Evolutionary conservation across 2,888 invertebrate genomes (phyloP).

Genomic region (Troides helena): DNA sequence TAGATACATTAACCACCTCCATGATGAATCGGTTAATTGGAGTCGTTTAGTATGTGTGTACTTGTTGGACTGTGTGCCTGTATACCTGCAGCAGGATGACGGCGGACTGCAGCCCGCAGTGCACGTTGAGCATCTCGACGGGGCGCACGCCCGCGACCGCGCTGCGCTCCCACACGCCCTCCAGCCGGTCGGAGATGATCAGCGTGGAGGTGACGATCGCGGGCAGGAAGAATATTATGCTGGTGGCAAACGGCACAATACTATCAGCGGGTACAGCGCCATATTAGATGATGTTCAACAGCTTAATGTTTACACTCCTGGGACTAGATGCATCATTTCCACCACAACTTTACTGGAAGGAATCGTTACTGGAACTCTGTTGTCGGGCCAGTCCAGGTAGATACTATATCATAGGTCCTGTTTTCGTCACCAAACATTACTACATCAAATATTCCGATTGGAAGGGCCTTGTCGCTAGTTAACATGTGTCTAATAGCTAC

Average conservation of each 20-base stretch:
- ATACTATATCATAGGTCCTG: too few species aligned
- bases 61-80: not conserved
- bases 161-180: slow-evolving; percentile 93
- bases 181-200: slow-evolving; percentile 88
- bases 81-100: slow-evolving; percentile 86
- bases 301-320: not conserved
- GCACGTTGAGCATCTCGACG: slow-evolving; percentile 89
- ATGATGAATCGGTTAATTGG: too few species aligned
- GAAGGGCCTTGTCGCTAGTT: too few species aligned
- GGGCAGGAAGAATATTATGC: slow-evolving; percentile 92
- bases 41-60: too few species aligned
- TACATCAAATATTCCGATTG: too few species aligned
- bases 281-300: not conserved
- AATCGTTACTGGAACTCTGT: too few species aligned
- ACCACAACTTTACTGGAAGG: too few species aligned
- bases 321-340: too few species aligned
- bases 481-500: too few species aligned
- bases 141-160: slow-evolving; percentile 92
- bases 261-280: not conserved
- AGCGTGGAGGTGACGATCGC: slow-evolving; percentile 90
- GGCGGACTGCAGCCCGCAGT: slow-evolving; percentile 86
- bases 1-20: too few species aligned
- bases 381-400: too few species aligned
- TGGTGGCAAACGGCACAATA: slow-evolving; percentile 48
- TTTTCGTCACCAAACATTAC: too few species aligned